Evolutionary conservation across 2,113 vertebrate species (phyloP).

Genomic region (Vulpes lagopus): DNA sequence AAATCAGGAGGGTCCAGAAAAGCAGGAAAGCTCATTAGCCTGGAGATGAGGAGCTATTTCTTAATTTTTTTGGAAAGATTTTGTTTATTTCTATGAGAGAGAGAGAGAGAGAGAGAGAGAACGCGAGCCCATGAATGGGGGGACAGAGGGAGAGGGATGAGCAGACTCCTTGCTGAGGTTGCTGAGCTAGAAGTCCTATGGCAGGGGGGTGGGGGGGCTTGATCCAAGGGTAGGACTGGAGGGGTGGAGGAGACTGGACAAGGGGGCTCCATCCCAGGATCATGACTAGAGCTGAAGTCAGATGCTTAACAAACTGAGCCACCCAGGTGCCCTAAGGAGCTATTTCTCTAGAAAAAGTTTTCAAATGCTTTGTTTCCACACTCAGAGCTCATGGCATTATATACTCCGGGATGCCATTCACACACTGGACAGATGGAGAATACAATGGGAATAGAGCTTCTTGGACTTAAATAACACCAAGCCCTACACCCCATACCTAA

Average conservation of each 20-base stretch:
- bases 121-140: background rate
- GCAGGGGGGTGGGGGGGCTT: background rate
- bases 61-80: background rate
- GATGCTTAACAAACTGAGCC: background rate
- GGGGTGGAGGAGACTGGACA: background rate
- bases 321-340: background rate
- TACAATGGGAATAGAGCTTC: background rate
- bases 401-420: background rate
- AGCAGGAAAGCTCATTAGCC: constrained; percentile 42
- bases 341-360: constrained; percentile 55
- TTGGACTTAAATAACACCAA: background rate
- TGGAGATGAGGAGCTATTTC: constrained; percentile 54
- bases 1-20: background rate
- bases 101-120: background rate
- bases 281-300: background rate
- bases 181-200: background rate
- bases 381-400: background rate
- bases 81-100: background rate
- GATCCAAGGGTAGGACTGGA: background rate
- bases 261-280: background rate
- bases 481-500: background rate
- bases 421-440: background rate
- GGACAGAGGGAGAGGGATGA: background rate
- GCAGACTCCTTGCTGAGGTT: background rate
- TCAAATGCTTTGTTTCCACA: constrained; percentile 31